These are phyloP conservation scores for Luidia sarsii DNA, from an alignment of 53 echinoderm and acorn worm species.

Conservation along the genomic window DNA sequence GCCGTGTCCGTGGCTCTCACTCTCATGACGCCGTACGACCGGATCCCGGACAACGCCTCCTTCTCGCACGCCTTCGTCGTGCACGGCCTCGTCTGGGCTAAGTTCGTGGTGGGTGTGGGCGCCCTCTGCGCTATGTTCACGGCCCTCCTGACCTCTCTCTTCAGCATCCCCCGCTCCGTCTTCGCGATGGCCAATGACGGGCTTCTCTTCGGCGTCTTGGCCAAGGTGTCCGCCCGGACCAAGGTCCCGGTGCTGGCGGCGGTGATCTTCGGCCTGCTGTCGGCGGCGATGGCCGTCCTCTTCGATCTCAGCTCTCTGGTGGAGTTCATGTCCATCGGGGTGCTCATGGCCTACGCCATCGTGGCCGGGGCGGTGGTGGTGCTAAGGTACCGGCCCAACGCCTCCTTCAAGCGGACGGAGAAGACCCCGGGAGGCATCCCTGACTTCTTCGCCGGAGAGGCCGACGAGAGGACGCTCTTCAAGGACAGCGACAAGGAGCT, in stretches of 20 bases:
- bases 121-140: constrained; percentile 64
- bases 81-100: constrained; percentile 65
- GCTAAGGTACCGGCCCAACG: constrained; percentile 62
- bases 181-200: constrained; percentile 85
- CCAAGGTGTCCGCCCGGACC: constrained; percentile 55
- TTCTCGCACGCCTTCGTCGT: constrained; percentile 62
- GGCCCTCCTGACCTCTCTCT: constrained; percentile 48
- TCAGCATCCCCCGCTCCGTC: constrained; percentile 66
- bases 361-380: constrained; percentile 61
- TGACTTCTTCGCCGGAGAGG: not conserved
- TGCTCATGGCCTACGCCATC: constrained; percentile 67
- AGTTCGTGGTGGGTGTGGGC: constrained; percentile 66
- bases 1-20: constrained; percentile 65
- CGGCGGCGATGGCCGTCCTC: constrained; percentile 52
- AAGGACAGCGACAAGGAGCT: not conserved
- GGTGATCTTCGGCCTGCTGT: constrained; percentile 57
- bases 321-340: constrained; percentile 73
- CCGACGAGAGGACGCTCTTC: not conserved
- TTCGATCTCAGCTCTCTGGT: constrained; percentile 66
- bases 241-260: constrained; percentile 69
- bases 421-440: not conserved
- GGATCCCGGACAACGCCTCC: constrained; percentile 49
- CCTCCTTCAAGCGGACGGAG: not conserved
- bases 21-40: constrained; percentile 56
- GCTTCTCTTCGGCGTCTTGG: constrained; percentile 57